These are phyloP conservation scores for Torymus tubicola DNA, from an alignment of 2,888 invertebrate species.

Conservation along the genomic window DNA sequence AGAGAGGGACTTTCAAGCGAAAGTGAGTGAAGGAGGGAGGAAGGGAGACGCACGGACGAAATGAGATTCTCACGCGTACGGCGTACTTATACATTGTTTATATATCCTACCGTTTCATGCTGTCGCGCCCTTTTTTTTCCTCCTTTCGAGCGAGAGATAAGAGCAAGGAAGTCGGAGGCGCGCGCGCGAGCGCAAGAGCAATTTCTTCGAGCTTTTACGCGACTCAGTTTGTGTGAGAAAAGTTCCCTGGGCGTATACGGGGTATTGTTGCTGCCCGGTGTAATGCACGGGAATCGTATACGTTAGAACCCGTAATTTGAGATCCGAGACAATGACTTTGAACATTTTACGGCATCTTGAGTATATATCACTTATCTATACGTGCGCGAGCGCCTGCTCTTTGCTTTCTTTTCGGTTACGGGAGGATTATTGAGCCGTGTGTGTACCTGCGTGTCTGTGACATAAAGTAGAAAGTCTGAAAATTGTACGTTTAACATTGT, in stretches of 20 bases:
- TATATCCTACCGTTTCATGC: no score
- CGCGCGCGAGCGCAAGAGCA: no score
- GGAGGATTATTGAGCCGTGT: no score
- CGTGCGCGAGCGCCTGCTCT: no score
- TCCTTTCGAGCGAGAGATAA: neutral
- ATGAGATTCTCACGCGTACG: conserved; percentile 30
- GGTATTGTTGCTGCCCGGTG: no score
- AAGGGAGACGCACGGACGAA: neutral
- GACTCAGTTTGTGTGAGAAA: conserved; percentile 41
- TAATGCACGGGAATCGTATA: neutral
- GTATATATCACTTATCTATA: no score
- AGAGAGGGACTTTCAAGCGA: conserved; percentile 14
- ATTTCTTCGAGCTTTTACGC: neutral
- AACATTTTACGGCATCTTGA: no score
- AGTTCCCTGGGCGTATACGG: neutral
- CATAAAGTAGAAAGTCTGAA: no score
- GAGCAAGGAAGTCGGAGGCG: neutral
- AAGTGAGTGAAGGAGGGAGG: neutral
- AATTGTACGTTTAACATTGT: neutral
- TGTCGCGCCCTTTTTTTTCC: conserved; percentile 19
- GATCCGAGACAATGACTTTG: no score
- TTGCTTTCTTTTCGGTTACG: no score
- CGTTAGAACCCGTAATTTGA: no score
- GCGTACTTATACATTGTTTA: neutral
- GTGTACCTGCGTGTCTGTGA: no score